These are phyloP conservation scores for Tauraco erythrolophus DNA, from an alignment of 2,113 vertebrate species.

Conservation along the genomic window DNA sequence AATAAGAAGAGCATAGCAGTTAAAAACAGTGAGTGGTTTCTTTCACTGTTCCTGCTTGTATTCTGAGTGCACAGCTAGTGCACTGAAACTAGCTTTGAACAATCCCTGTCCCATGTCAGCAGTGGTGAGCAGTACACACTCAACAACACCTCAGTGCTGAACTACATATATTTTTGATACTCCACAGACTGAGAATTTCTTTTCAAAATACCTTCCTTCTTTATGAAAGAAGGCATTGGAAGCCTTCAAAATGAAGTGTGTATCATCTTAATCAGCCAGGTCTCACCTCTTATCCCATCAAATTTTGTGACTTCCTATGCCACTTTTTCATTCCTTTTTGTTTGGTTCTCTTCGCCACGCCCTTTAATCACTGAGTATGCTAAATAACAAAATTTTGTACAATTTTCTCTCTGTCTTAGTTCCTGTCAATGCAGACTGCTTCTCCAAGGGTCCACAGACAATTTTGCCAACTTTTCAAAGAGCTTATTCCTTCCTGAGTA, in stretches of 20 bases:
- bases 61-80: neutral
- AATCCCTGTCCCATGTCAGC: neutral
- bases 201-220: neutral
- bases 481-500: neutral
- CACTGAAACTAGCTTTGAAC: neutral
- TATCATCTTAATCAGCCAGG: neutral
- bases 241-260: neutral
- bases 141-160: neutral
- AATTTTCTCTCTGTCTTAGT: neutral
- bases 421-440: neutral
- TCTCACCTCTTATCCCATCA: neutral
- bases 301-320: neutral
- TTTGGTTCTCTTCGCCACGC: neutral
- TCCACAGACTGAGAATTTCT: neutral
- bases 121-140: neutral
- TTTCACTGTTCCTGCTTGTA: neutral
- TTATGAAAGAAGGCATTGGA: neutral
- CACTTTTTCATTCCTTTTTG: neutral
- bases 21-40: neutral
- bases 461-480: neutral
- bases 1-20: neutral
- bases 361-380: neutral
- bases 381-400: neutral
- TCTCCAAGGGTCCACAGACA: neutral
- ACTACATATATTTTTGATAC: neutral